Percentiles rank a stretch among this genome's conserved stretches.
Evolutionary conservation across 2,888 invertebrate genomes (phyloP).

Genomic region (Colostygia pectinataria): DNA sequence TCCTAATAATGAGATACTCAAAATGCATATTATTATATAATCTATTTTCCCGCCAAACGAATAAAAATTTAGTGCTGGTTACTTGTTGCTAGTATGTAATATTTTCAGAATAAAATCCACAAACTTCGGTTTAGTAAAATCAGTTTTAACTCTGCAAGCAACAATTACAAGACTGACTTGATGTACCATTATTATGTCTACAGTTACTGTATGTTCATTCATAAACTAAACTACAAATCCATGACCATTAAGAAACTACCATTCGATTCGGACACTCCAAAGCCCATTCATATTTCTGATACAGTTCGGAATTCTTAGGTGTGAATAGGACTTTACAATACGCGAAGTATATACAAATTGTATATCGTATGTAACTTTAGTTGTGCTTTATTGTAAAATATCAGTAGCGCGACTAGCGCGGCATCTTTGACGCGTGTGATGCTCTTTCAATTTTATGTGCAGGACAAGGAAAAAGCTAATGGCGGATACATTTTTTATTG

Average conservation of each 20-base stretch:
- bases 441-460: slow-evolving; percentile 30
- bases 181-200: no score
- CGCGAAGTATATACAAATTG: slow-evolving; percentile 22
- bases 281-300: slow-evolving; percentile 28
- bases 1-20: no score
- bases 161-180: no score
- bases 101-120: no score
- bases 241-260: slow-evolving; percentile 18
- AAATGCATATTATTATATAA: no score
- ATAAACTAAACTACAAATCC: slow-evolving; percentile 24
- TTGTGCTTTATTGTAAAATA: slow-evolving; percentile 59
- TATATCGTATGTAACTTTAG: slow-evolving; percentile 29
- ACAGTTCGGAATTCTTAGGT: slow-evolving; percentile 8
- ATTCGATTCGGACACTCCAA: slow-evolving; percentile 30
- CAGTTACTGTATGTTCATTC: no score
- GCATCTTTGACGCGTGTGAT: slow-evolving; percentile 59
- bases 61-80: no score
- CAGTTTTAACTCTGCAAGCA: no score
- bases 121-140: no score
- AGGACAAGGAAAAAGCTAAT: slow-evolving; percentile 35
- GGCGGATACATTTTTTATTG: not conserved
- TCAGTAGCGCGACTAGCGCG: slow-evolving; percentile 75
- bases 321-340: slow-evolving; percentile 21
- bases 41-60: no score
- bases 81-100: no score